These are phyloP conservation scores for Acrocephalus scirpaceus DNA, from an alignment of 2,797 vertebrate species.

Conservation along the genomic window DNA sequence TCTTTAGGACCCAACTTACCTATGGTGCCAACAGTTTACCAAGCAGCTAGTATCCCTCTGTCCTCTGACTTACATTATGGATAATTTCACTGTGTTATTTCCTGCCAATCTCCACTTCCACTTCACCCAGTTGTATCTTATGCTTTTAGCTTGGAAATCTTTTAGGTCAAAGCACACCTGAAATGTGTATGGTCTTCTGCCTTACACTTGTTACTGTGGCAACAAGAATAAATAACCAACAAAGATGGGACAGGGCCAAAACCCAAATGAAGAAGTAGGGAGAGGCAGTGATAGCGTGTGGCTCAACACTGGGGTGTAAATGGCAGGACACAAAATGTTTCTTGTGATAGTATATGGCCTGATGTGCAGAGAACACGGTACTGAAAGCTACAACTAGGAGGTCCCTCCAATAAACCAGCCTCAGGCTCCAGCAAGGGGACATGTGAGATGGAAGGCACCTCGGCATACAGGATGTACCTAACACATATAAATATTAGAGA, in stretches of 20 bases:
- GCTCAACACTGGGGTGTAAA: not conserved
- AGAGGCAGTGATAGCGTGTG: rapidly evolving
- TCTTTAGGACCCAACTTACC: not conserved
- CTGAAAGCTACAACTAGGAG: not conserved
- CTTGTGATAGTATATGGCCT: not conserved
- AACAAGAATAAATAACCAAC: not conserved
- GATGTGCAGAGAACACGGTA: not conserved
- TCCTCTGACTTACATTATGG: not conserved
- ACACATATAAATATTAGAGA: not conserved
- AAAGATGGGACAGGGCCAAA: not conserved
- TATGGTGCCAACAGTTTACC: not conserved
- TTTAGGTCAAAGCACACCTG: not conserved
- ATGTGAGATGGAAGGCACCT: constrained; percentile 13
- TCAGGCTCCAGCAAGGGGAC: not conserved
- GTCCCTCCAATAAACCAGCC: not conserved
- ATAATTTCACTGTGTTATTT: not conserved
- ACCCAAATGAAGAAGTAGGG: not conserved
- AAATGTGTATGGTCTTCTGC: not conserved
- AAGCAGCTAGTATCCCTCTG: not conserved
- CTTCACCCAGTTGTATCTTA: not conserved
- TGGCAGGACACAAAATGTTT: not conserved
- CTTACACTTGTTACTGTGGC: not conserved
- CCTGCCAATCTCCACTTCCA: not conserved
- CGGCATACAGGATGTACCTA: not conserved
- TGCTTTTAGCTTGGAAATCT: not conserved